Evolutionary conservation across 2,797 vertebrate species (phyloP).

Genomic region (Anisognathus igniventris): DNA sequence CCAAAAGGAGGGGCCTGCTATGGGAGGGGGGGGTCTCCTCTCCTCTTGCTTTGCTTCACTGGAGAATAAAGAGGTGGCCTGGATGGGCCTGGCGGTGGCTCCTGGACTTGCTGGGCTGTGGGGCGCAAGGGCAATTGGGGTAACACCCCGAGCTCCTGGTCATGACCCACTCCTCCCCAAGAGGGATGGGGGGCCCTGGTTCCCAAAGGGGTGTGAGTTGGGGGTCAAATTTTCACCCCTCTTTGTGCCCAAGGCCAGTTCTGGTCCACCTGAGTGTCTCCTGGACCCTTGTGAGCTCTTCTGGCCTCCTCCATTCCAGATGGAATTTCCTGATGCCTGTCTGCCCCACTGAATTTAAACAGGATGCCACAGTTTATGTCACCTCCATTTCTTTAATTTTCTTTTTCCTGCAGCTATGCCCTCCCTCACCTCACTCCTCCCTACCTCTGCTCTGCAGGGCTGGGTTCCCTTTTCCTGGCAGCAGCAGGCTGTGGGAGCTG

Average conservation of each 20-base stretch:
- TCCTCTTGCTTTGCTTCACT: slow-evolving; percentile 58
- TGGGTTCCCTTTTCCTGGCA: not conserved
- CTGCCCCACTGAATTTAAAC: not conserved
- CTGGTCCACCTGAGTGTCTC: not conserved
- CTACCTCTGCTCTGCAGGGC: not conserved
- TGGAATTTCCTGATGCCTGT: not conserved
- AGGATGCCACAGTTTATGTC: not conserved
- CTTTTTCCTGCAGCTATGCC: not conserved
- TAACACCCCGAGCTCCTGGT: not conserved
- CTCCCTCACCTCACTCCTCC: not conserved
- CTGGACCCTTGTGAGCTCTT: not conserved
- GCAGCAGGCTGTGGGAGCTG: not conserved
- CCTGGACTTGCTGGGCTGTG: slow-evolving; percentile 44
- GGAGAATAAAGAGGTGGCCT: slow-evolving; percentile 64
- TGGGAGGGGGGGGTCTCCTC: not conserved
- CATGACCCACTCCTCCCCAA: not conserved
- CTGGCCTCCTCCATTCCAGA: not conserved
- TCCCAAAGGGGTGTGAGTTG: not conserved
- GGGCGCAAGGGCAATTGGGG: not conserved
- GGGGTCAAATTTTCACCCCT: not conserved
- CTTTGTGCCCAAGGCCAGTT: not conserved
- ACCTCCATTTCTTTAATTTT: not conserved
- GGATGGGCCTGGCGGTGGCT: slow-evolving; percentile 43
- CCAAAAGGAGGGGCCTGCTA: not conserved
- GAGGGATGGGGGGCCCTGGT: not conserved